Base-by-base conservation (phyloP, 2,888 invertebrate genomes). In the Desoria tigrina region DNA sequence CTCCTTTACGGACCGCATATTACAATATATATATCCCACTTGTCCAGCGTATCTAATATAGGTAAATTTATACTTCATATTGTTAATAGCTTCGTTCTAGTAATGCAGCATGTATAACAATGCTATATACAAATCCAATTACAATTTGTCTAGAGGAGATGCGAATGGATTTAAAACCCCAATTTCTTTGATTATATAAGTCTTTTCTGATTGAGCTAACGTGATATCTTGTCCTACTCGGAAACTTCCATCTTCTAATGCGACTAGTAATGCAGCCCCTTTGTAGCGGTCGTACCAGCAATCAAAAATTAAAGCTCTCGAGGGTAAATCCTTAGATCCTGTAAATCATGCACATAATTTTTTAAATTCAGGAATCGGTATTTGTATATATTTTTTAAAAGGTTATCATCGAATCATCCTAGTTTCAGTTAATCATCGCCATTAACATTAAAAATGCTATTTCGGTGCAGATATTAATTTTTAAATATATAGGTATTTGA, bases 251-350 rank as follows among this genome's bases (percentile, higher is more conserved):
- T 92, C 89, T 71, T 87, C 84, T 42, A 95, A 84, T 79, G 89
- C 90, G 26, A 90, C 84, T 27, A 92, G 81, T 74, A 89, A 87
- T 62, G 94, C 81, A 0, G 90, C 88, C 0, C 94, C 72, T 78
- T 89, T 86, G 78, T 90, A 94, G 73, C 86, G 87, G 79, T 97
- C 93, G 81, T 88, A 96, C 90, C 93, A 94, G 63, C 93, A 93
- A 79, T 98, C 98, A 81, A 95, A 95, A 63, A 96, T 83, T 50
- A 97, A 82, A 0, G 91, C 93, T 79, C 87, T 87, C 66, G 96
- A 87, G 28, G 87, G 83, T 0, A 83, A 83, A 26, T 83, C 79
- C 60, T 85, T 80, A 69, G 84, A 79, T 0, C 85, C 75, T 68
- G 4, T 7, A 32, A 32, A 32, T 32, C 4, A n/a, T 7, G 32